A percentile compares a stretch with the other conserved stretches of the same genome.
These are phyloP conservation scores for Oplegnathus fasciatus DNA, from an alignment of 2,113 vertebrate species.

Conservation along the genomic window DNA sequence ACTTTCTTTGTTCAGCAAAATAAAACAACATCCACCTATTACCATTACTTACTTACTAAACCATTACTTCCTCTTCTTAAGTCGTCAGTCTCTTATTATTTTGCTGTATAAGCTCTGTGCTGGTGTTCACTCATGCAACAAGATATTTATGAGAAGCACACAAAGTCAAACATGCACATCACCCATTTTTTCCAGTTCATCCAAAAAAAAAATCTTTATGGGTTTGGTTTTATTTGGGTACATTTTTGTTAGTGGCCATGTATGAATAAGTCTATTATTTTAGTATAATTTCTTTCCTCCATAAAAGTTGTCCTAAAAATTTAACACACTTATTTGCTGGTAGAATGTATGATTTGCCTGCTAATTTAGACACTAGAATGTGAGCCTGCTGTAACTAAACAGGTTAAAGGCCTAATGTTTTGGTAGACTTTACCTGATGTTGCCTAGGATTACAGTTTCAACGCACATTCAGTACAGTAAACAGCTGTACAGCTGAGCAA, in stretches of 20 bases:
- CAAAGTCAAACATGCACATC: background rate
- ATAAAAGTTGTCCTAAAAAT: background rate
- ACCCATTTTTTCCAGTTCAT: background rate
- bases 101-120: background rate
- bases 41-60: background rate
- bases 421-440: background rate
- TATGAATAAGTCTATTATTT: background rate
- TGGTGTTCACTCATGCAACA: background rate
- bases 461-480: constrained; percentile 10
- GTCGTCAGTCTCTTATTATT: background rate
- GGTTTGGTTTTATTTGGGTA: background rate
- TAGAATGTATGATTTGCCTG: background rate
- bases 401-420: background rate
- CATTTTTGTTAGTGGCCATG: background rate
- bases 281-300: background rate
- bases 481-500: constrained; percentile 29
- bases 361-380: background rate
- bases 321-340: background rate
- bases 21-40: background rate
- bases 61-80: background rate
- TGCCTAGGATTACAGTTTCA: background rate
- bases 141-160: background rate
- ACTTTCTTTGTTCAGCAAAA: background rate
- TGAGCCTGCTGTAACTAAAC: background rate
- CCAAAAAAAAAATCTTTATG: background rate